Conservation (phyloP, 2,888 invertebrate genomes). For the Cerceris ruficornis region DNA sequence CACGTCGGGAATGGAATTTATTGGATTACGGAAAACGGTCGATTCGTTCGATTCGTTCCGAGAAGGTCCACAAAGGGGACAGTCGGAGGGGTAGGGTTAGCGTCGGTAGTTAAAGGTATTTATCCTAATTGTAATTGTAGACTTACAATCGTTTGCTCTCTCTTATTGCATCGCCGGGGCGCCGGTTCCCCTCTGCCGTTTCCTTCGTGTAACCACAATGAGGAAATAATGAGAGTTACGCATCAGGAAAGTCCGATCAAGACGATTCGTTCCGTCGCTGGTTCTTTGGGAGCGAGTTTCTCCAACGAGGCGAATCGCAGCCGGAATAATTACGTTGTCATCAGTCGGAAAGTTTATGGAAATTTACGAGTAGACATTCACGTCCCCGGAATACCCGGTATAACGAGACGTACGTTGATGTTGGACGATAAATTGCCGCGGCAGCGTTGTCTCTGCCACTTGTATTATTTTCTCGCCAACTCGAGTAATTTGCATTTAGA, state of each 20-base stretch:
- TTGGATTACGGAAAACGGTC: conserved; percentile 55
- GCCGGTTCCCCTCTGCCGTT: conserved; percentile 10
- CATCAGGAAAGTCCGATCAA: conserved; percentile 30
- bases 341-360: conserved; percentile 71
- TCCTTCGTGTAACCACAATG: conserved; percentile 10
- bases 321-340: conserved; percentile 72
- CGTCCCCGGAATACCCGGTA: conserved; percentile 29
- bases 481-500: conserved; percentile 70
- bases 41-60: conserved; percentile 48
- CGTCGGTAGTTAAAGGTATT: conserved; percentile 53
- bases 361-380: conserved; percentile 52
- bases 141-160: conserved; percentile 22
- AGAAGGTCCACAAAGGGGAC: conserved; percentile 19
- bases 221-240: conserved; percentile 45
- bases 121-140: conserved; percentile 65
- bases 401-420: conserved; percentile 52
- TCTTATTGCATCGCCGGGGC: neutral
- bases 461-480: conserved; percentile 32
- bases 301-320: conserved; percentile 55
- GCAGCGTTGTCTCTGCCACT: conserved; percentile 18
- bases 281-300: conserved; percentile 38
- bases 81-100: conserved; percentile 35
- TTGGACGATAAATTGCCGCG: conserved; percentile 61
- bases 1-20: conserved; percentile 52
- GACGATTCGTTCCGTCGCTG: conserved; percentile 55